Base-by-base conservation (phyloP, 2,113 vertebrate species). In the Carassius gibelio region DNA sequence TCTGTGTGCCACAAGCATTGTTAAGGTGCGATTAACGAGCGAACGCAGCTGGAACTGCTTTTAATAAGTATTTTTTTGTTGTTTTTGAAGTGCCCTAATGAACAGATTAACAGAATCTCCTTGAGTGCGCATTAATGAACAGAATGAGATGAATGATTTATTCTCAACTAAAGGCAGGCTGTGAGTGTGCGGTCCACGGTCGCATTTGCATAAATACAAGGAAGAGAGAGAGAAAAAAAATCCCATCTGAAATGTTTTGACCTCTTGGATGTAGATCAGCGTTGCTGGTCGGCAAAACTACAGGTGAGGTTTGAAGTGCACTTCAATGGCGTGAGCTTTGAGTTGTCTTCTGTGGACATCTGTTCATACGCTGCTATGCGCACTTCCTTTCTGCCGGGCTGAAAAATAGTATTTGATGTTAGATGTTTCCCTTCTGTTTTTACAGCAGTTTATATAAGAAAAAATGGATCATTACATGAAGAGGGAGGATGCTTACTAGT, bases 101-200 rank as follows among this genome's bases (percentile, higher is more conserved):
- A 95, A 94, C 93, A 94, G 93, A 95, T 94, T 95, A 95, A 94
- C 92, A 89, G 92, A 93, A 93, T 94, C 93, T 93, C 93, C 92
- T 93, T 94, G 92, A 93, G 90, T 91, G 93, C 88, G 88, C 90
- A 91, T 92, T 94, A 93, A 94, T 94, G 93, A 94, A 94, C 87
- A 91, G 87, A 93, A 91, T 84, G 88, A 93, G 89, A 88, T 38
- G 76, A 72, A 88, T 87, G 88, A 90, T 89, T 89, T 88, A 89
- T 75, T 82, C 79, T 82, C 84, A 83, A 61, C 69, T 75, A 83
- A 85, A 88, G 85, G 88, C 84, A 92, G 86, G 80, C 82, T 75
- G 14, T 23, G 59, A 84, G 79, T 55, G 61, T 34, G 61, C 62
- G 66, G 79, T 45, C 81, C 75, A 66, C 78, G 88, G 83, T 87